phyloP scores from a whole-genome alignment of 2,113 vertebrate species.

The Phalacrocorax carbo region DNA sequence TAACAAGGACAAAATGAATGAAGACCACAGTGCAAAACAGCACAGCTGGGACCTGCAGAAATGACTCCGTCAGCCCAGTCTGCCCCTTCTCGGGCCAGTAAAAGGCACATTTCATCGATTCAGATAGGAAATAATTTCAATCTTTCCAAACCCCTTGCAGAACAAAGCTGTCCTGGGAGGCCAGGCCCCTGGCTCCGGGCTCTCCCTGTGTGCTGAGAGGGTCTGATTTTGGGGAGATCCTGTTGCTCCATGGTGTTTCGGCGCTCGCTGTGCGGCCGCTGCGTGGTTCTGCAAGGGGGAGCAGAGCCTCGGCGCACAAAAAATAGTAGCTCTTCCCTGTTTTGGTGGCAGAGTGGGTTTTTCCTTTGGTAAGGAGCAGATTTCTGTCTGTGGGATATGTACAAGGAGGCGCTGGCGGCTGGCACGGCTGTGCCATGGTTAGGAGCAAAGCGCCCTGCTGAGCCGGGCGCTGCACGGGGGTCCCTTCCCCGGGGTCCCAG shows the following conservation, averaged over 20 bases:
- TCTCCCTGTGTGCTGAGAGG: rapidly evolving
- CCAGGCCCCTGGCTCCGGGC: neutral
- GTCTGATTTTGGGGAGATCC: neutral
- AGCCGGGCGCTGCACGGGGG: neutral
- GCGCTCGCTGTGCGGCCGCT: rapidly evolving
- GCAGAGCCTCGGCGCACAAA: rapidly evolving
- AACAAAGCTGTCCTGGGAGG: rapidly evolving
- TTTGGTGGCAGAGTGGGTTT: neutral
- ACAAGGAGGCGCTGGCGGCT: rapidly evolving
- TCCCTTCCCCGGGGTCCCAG: rapidly evolving
- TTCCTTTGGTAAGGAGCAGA: neutral
- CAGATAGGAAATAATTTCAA: rapidly evolving
- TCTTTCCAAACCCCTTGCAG: neutral
- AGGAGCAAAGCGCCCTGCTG: neutral
- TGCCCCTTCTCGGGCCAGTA: rapidly evolving
- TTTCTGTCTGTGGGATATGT: rapidly evolving
- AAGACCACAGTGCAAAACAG: neutral
- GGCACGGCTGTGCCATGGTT: neutral
- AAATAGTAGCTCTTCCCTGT: rapidly evolving
- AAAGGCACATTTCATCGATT: rapidly evolving
- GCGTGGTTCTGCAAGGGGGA: rapidly evolving
- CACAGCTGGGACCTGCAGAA: too few relatives aligned
- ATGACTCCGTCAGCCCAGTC: rapidly evolving
- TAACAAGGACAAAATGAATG: rapidly evolving
- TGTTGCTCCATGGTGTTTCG: neutral